Percentiles rank a stretch among this genome's conserved stretches.
Evolutionary conservation across 2,797 vertebrate genomes (phyloP).

Genomic region (Mus spretus): DNA sequence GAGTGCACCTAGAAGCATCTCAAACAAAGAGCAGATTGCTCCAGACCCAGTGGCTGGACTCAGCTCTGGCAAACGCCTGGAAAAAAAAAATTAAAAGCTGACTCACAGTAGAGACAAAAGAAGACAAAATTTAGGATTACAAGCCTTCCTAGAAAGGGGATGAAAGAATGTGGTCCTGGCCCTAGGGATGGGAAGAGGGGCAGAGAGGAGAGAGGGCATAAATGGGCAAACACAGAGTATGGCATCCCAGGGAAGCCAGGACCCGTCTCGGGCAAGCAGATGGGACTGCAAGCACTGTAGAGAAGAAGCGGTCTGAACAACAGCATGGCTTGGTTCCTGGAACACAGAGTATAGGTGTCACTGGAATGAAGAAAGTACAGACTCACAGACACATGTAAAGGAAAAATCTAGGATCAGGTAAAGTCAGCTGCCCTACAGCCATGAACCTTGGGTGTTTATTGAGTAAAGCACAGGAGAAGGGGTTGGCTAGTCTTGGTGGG

Average conservation of each 20-base stretch:
- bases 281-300: neutral
- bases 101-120: neutral
- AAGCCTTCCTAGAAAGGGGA: neutral
- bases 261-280: neutral
- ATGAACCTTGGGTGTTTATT: neutral
- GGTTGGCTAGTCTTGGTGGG: neutral
- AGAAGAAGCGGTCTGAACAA: neutral
- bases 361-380: neutral
- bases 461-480: neutral
- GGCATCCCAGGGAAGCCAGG: neutral
- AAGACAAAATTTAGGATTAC: neutral
- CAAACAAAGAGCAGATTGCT: conserved; percentile 50
- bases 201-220: neutral
- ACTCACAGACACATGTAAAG: neutral
- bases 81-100: neutral
- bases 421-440: neutral
- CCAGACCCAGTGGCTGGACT: neutral
- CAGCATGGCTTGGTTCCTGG: neutral
- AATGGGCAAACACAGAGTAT: neutral
- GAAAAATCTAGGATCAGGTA: neutral
- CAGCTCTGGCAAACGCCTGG: neutral
- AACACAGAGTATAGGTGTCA: neutral
- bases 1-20: conserved; percentile 18
- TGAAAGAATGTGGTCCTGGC: neutral
- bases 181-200: neutral